These are phyloP conservation scores for Orientallactaga bullata DNA, from an alignment of 2,113 vertebrate genomes.

Conservation along the genomic window DNA sequence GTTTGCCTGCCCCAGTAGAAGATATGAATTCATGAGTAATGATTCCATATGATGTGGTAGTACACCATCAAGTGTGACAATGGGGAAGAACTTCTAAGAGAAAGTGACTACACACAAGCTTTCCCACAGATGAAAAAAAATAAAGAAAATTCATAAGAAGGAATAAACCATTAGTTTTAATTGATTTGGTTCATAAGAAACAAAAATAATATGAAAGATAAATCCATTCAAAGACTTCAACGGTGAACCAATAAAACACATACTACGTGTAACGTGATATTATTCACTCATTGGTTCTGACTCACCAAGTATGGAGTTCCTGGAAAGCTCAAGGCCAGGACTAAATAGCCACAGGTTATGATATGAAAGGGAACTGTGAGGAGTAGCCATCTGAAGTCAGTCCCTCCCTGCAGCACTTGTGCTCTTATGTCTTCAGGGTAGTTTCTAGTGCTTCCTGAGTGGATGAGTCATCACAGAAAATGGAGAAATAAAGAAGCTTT, in stretches of 20 bases:
- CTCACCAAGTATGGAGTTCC: not conserved
- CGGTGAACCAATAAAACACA: not conserved
- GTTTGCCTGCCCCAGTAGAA: no score
- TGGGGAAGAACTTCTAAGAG: not conserved
- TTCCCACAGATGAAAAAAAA: slow-evolving; percentile 12
- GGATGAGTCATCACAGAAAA: not conserved
- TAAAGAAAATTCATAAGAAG: not conserved
- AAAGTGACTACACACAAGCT: not conserved
- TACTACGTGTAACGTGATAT: no score
- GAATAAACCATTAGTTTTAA: not conserved
- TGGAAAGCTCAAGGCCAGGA: not conserved
- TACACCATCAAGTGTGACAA: no score
- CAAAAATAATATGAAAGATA: not conserved
- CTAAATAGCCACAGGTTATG: no score
- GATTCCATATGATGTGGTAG: not conserved
- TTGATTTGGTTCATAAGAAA: not conserved
- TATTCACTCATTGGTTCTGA: not conserved
- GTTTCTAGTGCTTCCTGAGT: not conserved
- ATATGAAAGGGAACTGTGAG: not conserved
- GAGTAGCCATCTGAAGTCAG: not conserved
- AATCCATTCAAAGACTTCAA: not conserved
- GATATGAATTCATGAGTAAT: not conserved
- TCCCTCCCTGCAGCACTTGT: no score
- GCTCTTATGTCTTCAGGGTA: not conserved
- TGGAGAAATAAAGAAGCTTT: no score